A percentile compares a stretch with the other conserved stretches of the same genome.
Conservation (phyloP, 2,888 invertebrate genomes). For the Nemotelus nigrinus region DNA sequence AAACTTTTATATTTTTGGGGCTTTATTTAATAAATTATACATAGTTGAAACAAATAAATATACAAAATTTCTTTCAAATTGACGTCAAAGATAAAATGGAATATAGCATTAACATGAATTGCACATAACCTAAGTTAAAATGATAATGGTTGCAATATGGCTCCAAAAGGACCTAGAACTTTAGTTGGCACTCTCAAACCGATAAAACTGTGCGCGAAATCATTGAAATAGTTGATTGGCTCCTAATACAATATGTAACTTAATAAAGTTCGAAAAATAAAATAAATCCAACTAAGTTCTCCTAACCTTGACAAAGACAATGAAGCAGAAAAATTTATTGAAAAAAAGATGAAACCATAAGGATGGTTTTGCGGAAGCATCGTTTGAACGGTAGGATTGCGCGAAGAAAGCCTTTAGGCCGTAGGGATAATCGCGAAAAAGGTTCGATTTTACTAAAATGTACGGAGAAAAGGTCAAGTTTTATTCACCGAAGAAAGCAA, state of each 20-base stretch:
- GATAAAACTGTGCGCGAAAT: background rate
- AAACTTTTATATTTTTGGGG: too few relatives aligned
- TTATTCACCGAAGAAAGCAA: background rate
- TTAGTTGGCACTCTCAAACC: background rate
- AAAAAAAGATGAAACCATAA: background rate
- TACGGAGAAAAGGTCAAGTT: background rate
- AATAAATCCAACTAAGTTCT: slow-evolving; percentile 1
- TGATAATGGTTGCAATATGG: background rate
- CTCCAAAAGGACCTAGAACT: background rate
- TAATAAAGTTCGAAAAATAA: background rate
- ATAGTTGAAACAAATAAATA: too few relatives aligned
- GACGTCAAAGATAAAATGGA: too few relatives aligned
- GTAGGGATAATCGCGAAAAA: background rate
- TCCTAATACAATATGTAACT: background rate
- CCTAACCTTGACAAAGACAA: background rate
- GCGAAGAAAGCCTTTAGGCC: background rate
- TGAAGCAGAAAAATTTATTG: background rate
- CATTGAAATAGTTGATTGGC: background rate
- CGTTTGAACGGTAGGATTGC: background rate
- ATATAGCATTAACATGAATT: too few relatives aligned
- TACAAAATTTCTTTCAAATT: too few relatives aligned
- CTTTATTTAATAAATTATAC: too few relatives aligned
- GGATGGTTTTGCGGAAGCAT: background rate
- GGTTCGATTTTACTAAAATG: background rate
- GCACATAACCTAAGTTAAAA: too few relatives aligned